Percentiles rank a stretch among this genome's conserved stretches.
These are phyloP conservation scores for Pterocles orientalis DNA, from an alignment of 2,113 vertebrate genomes.

Conservation along the genomic window DNA sequence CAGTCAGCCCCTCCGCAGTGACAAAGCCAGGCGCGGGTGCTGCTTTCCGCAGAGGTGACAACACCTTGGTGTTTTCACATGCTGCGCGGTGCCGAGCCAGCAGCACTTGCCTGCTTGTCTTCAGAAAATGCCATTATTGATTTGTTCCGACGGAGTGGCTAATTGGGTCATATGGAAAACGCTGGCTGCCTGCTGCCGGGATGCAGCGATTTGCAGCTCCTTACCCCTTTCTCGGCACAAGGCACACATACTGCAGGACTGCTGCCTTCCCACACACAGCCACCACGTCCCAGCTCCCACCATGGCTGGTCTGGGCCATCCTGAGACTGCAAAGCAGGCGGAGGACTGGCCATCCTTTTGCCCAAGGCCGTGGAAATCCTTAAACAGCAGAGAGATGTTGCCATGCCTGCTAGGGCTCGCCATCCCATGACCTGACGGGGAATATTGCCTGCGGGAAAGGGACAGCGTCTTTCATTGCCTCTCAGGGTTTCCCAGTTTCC, in stretches of 20 bases:
- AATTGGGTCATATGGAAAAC: conserved; percentile 64
- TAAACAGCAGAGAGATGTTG: not conserved
- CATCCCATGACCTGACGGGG: not conserved
- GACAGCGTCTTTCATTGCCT: not conserved
- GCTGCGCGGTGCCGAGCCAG: not conserved
- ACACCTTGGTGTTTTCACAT: not conserved
- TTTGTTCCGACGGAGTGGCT: conserved; percentile 58
- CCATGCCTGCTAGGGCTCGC: not conserved
- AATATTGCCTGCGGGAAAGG: not conserved
- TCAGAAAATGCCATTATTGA: conserved; percentile 43
- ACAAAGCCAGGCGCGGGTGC: rapidly evolving
- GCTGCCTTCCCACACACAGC: rapidly evolving
- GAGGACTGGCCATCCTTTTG: too few species aligned
- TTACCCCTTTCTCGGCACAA: not conserved
- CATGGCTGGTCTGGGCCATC: not conserved
- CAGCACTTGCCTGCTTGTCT: conserved; percentile 32
- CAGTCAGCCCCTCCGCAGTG: not conserved
- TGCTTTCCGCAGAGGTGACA: not conserved
- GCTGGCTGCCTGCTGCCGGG: conserved; percentile 16
- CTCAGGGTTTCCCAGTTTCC: not conserved
- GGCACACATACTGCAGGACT: rapidly evolving
- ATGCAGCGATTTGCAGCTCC: not conserved
- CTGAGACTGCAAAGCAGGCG: not conserved
- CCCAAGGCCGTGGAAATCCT: not conserved
- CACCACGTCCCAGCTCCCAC: not conserved